Evolutionary conservation across 2,113 vertebrate species (phyloP).

Genomic region (Lepisosteus osseus): DNA sequence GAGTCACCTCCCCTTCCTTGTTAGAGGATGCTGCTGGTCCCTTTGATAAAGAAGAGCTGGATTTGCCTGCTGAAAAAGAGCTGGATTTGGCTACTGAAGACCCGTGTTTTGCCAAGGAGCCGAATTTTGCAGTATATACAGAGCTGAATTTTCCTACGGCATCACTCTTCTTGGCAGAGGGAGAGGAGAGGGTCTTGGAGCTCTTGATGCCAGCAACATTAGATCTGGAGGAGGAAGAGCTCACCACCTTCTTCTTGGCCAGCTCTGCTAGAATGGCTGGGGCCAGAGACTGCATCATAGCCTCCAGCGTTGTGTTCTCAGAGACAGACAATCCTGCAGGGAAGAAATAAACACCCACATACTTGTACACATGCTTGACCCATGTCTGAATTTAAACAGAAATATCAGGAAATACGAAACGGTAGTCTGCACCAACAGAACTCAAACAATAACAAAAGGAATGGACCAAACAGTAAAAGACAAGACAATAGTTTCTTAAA

Average conservation of each 20-base stretch:
- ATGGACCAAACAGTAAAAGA: too few species aligned
- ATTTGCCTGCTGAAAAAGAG: neutral
- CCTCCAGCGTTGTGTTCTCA: conserved; percentile 31
- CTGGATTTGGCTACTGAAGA: neutral
- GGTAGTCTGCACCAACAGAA: too few species aligned
- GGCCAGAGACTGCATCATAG: conserved; percentile 48
- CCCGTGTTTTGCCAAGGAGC: neutral
- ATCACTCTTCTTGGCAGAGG: conserved; percentile 6
- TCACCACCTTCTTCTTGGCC: conserved; percentile 43
- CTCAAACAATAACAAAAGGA: too few species aligned
- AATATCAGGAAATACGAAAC: too few species aligned
- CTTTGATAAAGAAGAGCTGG: neutral
- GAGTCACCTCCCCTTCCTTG: neutral
- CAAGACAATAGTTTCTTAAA: too few species aligned
- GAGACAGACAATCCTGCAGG: conserved; percentile 42
- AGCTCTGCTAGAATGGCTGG: conserved; percentile 49
- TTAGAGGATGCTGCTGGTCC: neutral
- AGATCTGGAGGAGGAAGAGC: conserved; percentile 19
- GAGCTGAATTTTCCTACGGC: neutral
- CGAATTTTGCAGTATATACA: neutral
- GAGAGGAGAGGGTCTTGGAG: neutral
- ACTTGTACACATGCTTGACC: too few species aligned
- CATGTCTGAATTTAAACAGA: too few species aligned
- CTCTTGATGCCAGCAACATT: neutral
- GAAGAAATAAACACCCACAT: neutral